phyloP scores from a whole-genome alignment of 2,113 vertebrate genomes.

The Strix uralensis region DNA sequence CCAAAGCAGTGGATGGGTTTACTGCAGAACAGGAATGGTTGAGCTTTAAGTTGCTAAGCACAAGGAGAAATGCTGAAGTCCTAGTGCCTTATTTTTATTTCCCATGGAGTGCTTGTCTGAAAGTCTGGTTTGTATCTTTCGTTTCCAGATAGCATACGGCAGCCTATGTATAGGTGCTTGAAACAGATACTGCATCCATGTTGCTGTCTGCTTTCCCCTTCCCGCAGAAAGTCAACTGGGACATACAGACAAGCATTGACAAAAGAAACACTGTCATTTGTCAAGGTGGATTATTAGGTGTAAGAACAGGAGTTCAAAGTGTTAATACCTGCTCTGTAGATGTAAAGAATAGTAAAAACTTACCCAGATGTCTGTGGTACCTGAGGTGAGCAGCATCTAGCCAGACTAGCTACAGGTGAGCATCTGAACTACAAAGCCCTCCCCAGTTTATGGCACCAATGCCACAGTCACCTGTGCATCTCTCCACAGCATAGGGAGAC shows the following conservation, averaged over 20 bases:
- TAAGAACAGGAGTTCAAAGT: not conserved
- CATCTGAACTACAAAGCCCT: not conserved
- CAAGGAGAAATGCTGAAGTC: not conserved
- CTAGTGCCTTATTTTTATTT: not conserved
- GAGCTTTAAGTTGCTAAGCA: not conserved
- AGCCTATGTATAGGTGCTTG: not conserved
- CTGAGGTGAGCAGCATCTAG: not conserved
- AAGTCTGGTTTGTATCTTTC: not conserved
- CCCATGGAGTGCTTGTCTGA: not conserved
- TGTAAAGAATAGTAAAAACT: not conserved
- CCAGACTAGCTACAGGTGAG: not conserved
- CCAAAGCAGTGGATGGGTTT: not conserved
- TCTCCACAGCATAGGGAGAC: not conserved
- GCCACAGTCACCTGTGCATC: not conserved
- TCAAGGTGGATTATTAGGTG: not conserved
- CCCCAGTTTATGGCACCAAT: fast-evolving
- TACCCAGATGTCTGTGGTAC: not conserved
- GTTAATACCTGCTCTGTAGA: not conserved
- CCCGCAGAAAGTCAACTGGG: not conserved
- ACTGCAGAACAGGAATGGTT: not conserved
- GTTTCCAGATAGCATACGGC: not conserved
- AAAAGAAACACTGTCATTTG: not conserved
- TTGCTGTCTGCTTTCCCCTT: not conserved
- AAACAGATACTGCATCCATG: fast-evolving
- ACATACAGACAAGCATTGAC: not conserved